Evolutionary conservation across 2,113 vertebrate genomes (phyloP), one percentile per base, ranked within the genome.

Genomic region (Antigone vipio): DNA sequence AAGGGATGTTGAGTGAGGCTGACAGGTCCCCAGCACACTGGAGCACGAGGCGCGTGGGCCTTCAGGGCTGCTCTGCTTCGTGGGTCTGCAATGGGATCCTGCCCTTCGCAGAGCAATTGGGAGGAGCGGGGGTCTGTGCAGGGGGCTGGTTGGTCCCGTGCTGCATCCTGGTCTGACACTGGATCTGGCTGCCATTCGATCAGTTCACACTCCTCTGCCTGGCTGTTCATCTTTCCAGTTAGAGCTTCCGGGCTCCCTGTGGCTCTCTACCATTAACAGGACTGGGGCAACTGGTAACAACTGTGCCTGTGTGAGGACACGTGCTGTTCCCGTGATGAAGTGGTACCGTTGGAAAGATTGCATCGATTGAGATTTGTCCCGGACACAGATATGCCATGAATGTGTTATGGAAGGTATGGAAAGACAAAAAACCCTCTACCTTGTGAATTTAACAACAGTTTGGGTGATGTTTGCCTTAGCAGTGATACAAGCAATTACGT

Each of bases 11-110:
- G 66, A 94, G 74, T 1, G 4, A 68, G 75, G 58, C 55, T 94
- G 92, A 76, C 88, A 91, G 71, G 69, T 68, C 53, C 87, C 35
- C 92, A 74, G 84, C 42, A 66, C 80, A 5, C 58, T 34, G 56
- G 27, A 56, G 73, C 42, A 3, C 0, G 1, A 56, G 60, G 60
- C 1, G 0, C 2, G 1, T 7, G 5, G 66, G 68, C 86, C 86
- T 66, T n/a, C 47, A 0, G 68, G 86, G 76, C 73, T 87, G 59
- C 59, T 74, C 55, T n/a, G 63, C 78, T 72, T 30, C n/a, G 53
- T 3, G 2, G 34, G 66, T 21, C 64, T 78, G 82, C 2, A 0
- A 2, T 24, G 27, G 56, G 74, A 58, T 29, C 23, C 47, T 78
- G 55, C 34, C 27, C 50, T 71, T 68, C 0, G 2, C 42, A 49